Evolutionary conservation across 2,888 invertebrate species (phyloP), one percentile per base, ranked within the genome.

Genomic region (Megamerina dolium): DNA sequence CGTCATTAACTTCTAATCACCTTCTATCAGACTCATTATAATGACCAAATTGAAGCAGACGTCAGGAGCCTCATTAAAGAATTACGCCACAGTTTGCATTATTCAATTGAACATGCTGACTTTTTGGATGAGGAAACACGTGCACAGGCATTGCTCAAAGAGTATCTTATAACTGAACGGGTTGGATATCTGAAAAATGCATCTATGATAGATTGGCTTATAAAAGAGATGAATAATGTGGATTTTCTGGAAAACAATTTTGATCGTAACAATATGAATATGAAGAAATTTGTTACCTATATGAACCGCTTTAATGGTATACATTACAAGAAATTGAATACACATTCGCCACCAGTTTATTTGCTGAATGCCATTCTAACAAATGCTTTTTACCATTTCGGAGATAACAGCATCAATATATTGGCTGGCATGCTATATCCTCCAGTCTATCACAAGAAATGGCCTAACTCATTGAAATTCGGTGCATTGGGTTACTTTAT

Each of bases 381-480:
- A 2, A 70, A 69, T 43, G 56, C 67, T 0, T 66, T 66, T 44
- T 70, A 69, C 35, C 66, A 62, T 29, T 57, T 58, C 3, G 3
- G 64, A 3, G 70, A 68, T 20, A 69, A 69, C 41, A 63, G 63
- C 4, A 66, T 68, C 3, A 62, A 63, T 45, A 60, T 69, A 0
- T 59, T 65, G 63, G 66, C 66, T 0, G 70, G 66, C 2, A 49
- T 61, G 19, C 49, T 68, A 3, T 54, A 64, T 54, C 63, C 61
- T 1, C 68, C 68, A 1, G 57, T 56, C 1, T 68, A 61, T 35
- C 59, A 68, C 36, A 57, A 55, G 3, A 37, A 51, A 2, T 61
- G 66, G 59, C 68, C 67, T 1, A 58, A 61, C 17, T 58, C 65
- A 0, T 41, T 67, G 2, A 68, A 66, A 44, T 69, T 56, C 19